These are phyloP conservation scores for Zhengitettix transpicula DNA, from an alignment of 2,888 invertebrate species.

Conservation along the genomic window DNA sequence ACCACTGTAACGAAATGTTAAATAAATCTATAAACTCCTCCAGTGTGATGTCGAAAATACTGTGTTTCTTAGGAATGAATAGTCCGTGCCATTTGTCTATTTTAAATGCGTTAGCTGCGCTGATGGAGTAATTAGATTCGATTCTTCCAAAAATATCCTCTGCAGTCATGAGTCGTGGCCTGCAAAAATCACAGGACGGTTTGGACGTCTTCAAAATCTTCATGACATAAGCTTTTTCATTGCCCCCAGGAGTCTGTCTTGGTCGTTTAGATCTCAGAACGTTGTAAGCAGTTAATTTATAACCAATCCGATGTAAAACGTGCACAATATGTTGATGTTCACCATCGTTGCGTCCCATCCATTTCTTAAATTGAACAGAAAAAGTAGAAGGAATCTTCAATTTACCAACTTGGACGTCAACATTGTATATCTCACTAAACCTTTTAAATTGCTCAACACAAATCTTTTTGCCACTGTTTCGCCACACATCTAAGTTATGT, in stretches of 20 bases:
- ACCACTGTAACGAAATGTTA: conserved; percentile 23
- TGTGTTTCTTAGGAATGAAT: conserved; percentile 23
- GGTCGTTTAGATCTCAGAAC: neutral
- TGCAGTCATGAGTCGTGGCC: neutral
- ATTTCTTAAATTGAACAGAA: neutral
- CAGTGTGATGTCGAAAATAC: conserved; percentile 22
- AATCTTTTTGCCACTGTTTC: too few relatives aligned
- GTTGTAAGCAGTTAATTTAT: neutral
- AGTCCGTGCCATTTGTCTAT: conserved; percentile 26
- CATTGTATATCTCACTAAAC: neutral
- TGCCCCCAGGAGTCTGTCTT: neutral
- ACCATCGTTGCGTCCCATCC: neutral
- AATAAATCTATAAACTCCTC: conserved; percentile 22
- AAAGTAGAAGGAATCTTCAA: neutral
- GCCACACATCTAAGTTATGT: too few relatives aligned
- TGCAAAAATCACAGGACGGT: neutral
- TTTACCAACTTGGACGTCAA: neutral
- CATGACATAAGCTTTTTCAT: neutral
- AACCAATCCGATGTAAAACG: neutral
- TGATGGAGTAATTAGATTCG: conserved; percentile 21
- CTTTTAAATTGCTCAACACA: neutral
- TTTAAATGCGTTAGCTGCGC: conserved; percentile 28
- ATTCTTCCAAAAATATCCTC: conserved; percentile 14
- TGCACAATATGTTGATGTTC: neutral
- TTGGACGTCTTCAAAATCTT: neutral